phyloP scores from a whole-genome alignment of 2,797 vertebrate species.

The Lepidocolaptes lacrymiger region DNA sequence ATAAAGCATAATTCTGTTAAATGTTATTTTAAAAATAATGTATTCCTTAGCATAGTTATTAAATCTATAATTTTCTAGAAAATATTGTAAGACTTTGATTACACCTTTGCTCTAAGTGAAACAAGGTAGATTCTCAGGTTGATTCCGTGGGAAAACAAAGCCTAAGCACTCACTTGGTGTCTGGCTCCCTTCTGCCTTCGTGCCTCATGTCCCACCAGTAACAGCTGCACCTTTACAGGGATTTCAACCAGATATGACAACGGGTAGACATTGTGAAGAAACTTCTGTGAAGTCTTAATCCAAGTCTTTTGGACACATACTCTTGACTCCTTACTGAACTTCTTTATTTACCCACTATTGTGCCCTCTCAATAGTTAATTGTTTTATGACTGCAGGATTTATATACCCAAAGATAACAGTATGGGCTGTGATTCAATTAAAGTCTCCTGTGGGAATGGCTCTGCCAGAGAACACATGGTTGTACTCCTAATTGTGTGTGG shows the following conservation, averaged over 20 bases:
- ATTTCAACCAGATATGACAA: neutral
- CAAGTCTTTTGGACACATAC: neutral
- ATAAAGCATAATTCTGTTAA: neutral
- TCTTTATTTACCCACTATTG: neutral
- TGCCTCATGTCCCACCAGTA: neutral
- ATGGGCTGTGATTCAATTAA: neutral
- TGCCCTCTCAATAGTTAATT: neutral
- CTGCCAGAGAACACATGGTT: neutral
- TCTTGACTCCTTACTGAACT: neutral
- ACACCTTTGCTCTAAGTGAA: neutral
- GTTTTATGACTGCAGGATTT: neutral
- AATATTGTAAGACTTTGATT: neutral
- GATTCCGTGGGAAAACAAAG: neutral
- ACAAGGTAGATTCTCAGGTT: neutral
- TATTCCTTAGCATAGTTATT: neutral
- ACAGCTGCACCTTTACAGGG: neutral
- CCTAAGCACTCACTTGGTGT: neutral
- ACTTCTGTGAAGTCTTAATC: neutral
- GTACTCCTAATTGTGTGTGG: neutral
- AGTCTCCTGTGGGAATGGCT: neutral
- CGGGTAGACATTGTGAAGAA: neutral
- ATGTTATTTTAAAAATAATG: neutral
- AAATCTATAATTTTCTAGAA: neutral
- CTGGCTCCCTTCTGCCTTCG: neutral
- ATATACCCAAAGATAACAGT: neutral